A percentile compares a stretch with the other conserved stretches of the same genome.
These are phyloP conservation scores for Cottus gobio DNA, from an alignment of 2,113 vertebrate genomes.

Conservation along the genomic window DNA sequence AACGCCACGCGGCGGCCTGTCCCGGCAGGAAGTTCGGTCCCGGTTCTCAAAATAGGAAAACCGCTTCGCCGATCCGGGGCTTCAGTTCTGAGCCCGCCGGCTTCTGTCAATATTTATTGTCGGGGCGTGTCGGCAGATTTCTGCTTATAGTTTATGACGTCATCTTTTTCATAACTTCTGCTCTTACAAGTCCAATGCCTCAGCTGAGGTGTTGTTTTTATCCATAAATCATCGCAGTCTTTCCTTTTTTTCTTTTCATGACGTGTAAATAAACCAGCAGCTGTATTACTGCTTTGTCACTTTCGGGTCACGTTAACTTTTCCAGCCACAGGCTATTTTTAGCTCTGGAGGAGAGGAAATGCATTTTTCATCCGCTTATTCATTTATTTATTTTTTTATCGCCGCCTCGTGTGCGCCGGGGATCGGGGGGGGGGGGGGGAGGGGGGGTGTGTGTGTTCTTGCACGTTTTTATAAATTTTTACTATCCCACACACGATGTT, in stretches of 20 bases:
- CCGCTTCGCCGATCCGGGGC: background rate
- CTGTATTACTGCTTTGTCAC: slow-evolving; percentile 35
- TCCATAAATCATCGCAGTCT: background rate
- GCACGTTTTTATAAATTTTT: too few relatives aligned
- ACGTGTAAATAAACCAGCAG: slow-evolving; percentile 30
- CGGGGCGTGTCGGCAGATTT: too few relatives aligned
- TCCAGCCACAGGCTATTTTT: slow-evolving; percentile 52
- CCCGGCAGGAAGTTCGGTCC: background rate
- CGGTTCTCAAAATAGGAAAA: background rate
- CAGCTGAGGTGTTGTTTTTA: too few relatives aligned
- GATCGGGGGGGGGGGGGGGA: too few relatives aligned
- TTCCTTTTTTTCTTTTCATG: too few relatives aligned
- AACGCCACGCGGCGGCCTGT: too few relatives aligned
- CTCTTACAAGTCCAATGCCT: too few relatives aligned
- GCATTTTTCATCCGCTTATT: slow-evolving; percentile 60
- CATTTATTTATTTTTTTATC: slow-evolving; percentile 56
- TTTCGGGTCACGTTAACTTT: slow-evolving; percentile 51
- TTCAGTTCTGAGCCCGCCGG: background rate
- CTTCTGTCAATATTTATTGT: background rate
- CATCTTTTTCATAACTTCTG: background rate
- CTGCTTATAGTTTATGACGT: too few relatives aligned
- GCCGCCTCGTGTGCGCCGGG: slow-evolving; percentile 12
- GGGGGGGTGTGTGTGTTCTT: too few relatives aligned
- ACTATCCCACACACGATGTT: background rate
- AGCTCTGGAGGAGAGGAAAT: slow-evolving; percentile 35